Evolutionary conservation across 1,140 invertebrate genomes (phyloP).

Genomic region (Metaphire vulgaris): DNA sequence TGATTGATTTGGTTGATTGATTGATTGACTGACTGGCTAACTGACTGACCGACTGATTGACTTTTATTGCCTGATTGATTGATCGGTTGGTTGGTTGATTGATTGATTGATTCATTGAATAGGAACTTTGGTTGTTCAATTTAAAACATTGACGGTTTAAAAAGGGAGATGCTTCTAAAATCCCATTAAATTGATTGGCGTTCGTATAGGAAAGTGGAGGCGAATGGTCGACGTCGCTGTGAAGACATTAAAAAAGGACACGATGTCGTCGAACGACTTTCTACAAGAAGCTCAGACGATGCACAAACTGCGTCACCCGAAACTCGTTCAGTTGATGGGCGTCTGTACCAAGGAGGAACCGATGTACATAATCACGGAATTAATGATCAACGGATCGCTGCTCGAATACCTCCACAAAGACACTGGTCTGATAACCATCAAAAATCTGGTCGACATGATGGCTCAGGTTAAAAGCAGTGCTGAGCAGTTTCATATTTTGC

Average conservation of each 20-base stretch:
- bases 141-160: too few species aligned
- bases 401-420: slow-evolving; percentile 66
- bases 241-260: slow-evolving; percentile 78
- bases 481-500: too few species aligned
- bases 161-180: too few species aligned
- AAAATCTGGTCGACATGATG: slow-evolving; percentile 87
- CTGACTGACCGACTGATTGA: too few species aligned
- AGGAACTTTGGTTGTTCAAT: too few species aligned
- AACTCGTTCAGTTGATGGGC: slow-evolving; percentile 96
- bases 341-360: slow-evolving; percentile 95
- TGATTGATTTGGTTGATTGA: too few species aligned
- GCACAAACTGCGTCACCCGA: slow-evolving; percentile 88
- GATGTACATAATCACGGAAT: slow-evolving; percentile 97
- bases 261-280: slow-evolving; percentile 96
- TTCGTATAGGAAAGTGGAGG: slow-evolving; percentile 69
- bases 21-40: too few species aligned
- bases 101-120: too few species aligned
- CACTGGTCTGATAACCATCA: slow-evolving; percentile 62
- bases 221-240: slow-evolving; percentile 90
- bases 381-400: slow-evolving; percentile 94
- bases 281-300: slow-evolving; percentile 97
- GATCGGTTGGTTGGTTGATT: too few species aligned
- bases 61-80: too few species aligned
- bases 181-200: too few species aligned
- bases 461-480: too few species aligned